Evolutionary conservation across 2,113 vertebrate genomes (phyloP).

Genomic region (Holacanthus passer): DNA sequence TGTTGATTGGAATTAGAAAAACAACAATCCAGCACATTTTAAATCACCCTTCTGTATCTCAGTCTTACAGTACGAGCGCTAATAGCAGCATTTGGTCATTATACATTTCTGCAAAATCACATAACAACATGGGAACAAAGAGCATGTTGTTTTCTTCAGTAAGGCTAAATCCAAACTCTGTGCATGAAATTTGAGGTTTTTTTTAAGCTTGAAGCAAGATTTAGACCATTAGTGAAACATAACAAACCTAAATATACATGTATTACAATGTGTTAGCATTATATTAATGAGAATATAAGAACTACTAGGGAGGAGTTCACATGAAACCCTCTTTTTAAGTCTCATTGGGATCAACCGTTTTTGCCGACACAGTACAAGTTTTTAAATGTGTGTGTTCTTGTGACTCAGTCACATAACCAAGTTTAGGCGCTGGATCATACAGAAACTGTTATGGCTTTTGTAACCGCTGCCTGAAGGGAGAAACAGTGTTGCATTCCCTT

Average conservation of each 20-base stretch:
- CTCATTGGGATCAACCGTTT: background rate
- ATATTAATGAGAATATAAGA: slow-evolving; percentile 11
- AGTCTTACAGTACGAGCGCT: slow-evolving; percentile 32
- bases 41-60: background rate
- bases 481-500: slow-evolving; percentile 8
- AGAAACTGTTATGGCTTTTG: slow-evolving; percentile 32
- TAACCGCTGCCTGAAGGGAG: slow-evolving; percentile 15
- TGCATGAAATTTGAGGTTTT: background rate
- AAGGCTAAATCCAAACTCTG: background rate
- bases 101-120: slow-evolving; percentile 36
- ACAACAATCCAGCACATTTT: slow-evolving; percentile 25
- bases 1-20: slow-evolving; percentile 19
- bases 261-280: background rate
- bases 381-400: background rate
- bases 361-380: slow-evolving; percentile 1
- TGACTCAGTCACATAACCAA: background rate
- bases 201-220: background rate
- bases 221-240: slow-evolving; percentile 4
- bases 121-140: background rate
- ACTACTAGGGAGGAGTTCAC: background rate
- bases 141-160: background rate
- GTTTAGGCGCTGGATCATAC: background rate
- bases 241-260: background rate
- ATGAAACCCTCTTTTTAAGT: background rate
- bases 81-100: slow-evolving; percentile 66